Evolutionary conservation across 1,140 invertebrate genomes (phyloP), one percentile per base, ranked within the genome.

Genomic region (Anastrepha ludens): DNA sequence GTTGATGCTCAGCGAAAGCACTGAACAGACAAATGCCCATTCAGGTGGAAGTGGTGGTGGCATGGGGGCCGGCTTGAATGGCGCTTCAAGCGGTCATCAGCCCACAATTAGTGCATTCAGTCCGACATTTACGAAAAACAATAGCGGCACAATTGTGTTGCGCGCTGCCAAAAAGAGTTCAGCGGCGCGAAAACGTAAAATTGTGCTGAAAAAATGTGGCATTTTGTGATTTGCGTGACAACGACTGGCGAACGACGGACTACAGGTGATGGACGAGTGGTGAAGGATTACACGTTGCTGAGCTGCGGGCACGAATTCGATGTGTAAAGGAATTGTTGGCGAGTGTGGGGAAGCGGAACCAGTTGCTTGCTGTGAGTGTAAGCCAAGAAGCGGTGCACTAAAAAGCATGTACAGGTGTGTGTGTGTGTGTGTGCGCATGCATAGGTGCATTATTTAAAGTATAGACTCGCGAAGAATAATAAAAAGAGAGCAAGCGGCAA

Each of bases 71-170:
- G 59, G 81, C n/a, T 41, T 6, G 0, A 88, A 88, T 65, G 87
- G 87, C 50, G 20, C 88, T 74, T 90, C 89, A 87, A 90, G 88
- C 86, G 64, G 86, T 86, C 81, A 88, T 74, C 65, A 67, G 90
- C 91, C 86, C 50, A 91, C 91, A 47, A 92, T 92, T n/a, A 92
- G 92, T 88, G 92, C 92, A 65, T 93, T 93, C 65, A 93, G 92
- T 90, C 93, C 93, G 64, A 93, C 93, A 86, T 93, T 92, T 70
- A 93, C 92, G 85, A 93, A 93, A 88, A 92, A 92, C 85, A 90
- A 89, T 87, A 86, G 86, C 9, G 93, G 92, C 87, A 93, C 93
- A 65, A 93, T 93, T 62, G 91, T 93, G 62, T 89, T 93, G 44
- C 89, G 92, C 67, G 91, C 92, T 39, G 90, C 92, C 58, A 93